Evolutionary conservation across 2,113 vertebrate genomes (phyloP), one percentile per base, ranked within the genome.

Genomic region (Trematocara macrostoma): DNA sequence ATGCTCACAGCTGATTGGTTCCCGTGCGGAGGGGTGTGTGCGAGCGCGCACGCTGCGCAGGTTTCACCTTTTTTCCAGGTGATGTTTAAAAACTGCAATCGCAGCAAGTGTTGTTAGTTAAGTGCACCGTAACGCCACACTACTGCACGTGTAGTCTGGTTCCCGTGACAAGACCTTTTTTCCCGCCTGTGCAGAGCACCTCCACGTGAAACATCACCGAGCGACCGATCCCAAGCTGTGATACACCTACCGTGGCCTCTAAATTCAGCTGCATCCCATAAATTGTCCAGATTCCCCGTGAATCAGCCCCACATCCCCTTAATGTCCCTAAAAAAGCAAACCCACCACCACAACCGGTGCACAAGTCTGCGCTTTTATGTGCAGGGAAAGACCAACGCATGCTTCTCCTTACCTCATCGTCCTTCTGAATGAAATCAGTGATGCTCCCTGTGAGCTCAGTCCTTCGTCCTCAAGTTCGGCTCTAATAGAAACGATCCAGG

Each of bases 401-500:
- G 89, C 57, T 51, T 64, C 11, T 87, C 90, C 95, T 95, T 94
- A 96, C 96, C 96, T 96, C 96, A 96, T 96, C 84, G 53, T 61
- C 56, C 84, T 40, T 18, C 3, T 82, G 34, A n/a, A 42, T 69
- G 56, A 69, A 85, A 87, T 57, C 47, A 40, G 26, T 5, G 11
- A 29, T 84, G 52, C 52, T 83, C n/a, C 56, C 49, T 59, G 8
- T 81, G 45, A 20, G 51, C 59, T 74, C 67, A 40, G 26, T 29
- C 78, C 12, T 85, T 82, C 47, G 64, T 49, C 56, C 84, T 87
- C 45, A 34, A 92, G 53, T 85, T 79, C 31, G 76, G 16, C 29
- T 74, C 5, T 45, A 10, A 16, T 26, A 20, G 15, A 83, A 79
- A 29, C 23, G 35, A 51, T 31, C 40, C 67, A 55, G 31, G 40